Base-by-base conservation (phyloP, 2,888 invertebrate species). In the Synanthedon formicaeformis region DNA sequence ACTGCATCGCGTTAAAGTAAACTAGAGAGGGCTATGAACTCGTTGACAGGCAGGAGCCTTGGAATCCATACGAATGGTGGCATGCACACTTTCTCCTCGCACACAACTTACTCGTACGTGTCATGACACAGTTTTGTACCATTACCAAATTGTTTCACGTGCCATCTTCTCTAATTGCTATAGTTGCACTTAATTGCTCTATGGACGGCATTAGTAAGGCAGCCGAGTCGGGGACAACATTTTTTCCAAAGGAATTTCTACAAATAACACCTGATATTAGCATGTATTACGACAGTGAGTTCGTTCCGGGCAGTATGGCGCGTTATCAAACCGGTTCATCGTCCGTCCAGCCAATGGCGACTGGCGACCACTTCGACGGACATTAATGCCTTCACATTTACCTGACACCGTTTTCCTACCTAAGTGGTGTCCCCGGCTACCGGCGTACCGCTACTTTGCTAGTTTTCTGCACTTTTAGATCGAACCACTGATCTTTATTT, bases 81-180 rank as follows among this genome's bases (percentile, higher is more conserved):
- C 52, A 54, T 60, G 67, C 78, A 72, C 72, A 83, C 83, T 83
- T 83, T 83, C 83, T 77, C 82, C 77, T 66, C 65, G 64, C 62
- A 64, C 73, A 71, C 71, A 73, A 71, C 71, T 66, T 66, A 61
- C 62, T 23, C 23, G 23, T 23, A 23, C 23, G 23, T 23, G 23
- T 23, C 23, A 66, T 76, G 80, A 76, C 77, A 79, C 70, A 80
- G 69, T 74, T 79, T 73, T 71, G 12, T 13, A 11, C 13, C 45
- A 45, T 6, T 45, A 45, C 4, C 34, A 10, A 34, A 34, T 34
- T 34, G 34, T 34, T 34, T 34, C 34, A 34, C 34, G 34, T 34
- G 8, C 34, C 10, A 10, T 34, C 34, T 34, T 34, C 10, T 34
- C 34, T 34, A 34, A 34, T 34, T 34, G 10, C 34, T 34, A 34